A percentile compares a stretch with the other conserved stretches of the same genome.
Conservation (phyloP, 2,113 vertebrate species). For the Clarias magur region DNA sequence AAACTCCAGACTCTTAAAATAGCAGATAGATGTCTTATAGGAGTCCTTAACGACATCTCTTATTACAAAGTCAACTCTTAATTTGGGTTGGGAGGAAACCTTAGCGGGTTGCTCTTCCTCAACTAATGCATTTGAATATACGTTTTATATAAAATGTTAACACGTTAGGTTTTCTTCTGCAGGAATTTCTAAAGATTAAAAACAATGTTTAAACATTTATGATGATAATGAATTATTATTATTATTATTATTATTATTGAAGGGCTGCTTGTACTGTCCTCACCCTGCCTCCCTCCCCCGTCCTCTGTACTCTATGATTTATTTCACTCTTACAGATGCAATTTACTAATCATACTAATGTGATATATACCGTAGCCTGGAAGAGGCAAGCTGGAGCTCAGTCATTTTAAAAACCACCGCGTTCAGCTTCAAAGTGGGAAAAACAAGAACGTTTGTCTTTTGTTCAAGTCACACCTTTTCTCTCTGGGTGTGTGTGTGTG, state of each 20-base stretch:
- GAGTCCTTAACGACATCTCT: neutral
- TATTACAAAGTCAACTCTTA: conserved; percentile 41
- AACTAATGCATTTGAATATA: neutral
- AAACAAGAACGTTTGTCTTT: neutral
- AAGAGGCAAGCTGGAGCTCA: too few relatives aligned
- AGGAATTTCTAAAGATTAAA: neutral
- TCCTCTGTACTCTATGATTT: neutral
- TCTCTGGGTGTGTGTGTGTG: too few relatives aligned
- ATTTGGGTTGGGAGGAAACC: neutral
- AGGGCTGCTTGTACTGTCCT: neutral
- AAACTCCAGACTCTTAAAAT: conserved; percentile 2
- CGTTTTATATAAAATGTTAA: neutral
- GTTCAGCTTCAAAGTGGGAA: too few relatives aligned
- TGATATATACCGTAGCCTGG: too few relatives aligned
- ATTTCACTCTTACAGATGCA: neutral
- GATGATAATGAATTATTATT: neutral
- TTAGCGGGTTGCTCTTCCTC: neutral
- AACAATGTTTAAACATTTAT: neutral
- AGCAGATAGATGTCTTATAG: neutral
- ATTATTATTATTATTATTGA: neutral
- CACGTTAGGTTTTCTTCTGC: neutral
- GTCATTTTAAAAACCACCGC: too few relatives aligned
- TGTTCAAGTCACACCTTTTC: too few relatives aligned
- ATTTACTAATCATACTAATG: neutral
- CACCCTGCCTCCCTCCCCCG: neutral